A percentile compares a stretch with the other conserved stretches of the same genome.
These are phyloP conservation scores for Hycleus phaleratus DNA, from an alignment of 1,140 invertebrate genomes.

Conservation along the genomic window DNA sequence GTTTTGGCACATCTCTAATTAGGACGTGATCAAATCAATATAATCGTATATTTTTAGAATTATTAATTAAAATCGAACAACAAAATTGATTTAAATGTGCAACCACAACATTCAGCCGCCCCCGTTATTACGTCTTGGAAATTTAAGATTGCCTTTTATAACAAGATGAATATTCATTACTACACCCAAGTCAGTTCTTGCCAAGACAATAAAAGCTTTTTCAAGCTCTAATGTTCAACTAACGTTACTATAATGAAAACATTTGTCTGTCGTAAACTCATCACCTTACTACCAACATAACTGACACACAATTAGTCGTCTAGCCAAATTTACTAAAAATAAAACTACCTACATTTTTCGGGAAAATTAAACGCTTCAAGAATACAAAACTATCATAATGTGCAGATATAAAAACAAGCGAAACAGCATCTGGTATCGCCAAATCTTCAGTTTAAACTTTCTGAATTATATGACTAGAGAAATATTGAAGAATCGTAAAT, in stretches of 20 bases:
- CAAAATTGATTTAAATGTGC: constrained; percentile 26
- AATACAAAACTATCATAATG: too few species aligned
- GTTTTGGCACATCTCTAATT: too few species aligned
- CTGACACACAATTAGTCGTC: constrained; percentile 13
- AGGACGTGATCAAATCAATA: too few species aligned
- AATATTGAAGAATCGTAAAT: constrained; percentile 2
- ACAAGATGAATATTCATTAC: constrained; percentile 26
- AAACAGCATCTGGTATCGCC: too few species aligned
- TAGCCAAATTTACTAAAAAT: too few species aligned
- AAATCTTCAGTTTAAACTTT: too few species aligned
- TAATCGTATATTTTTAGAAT: too few species aligned
- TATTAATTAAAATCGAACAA: too few species aligned
- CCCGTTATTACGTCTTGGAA: constrained; percentile 4
- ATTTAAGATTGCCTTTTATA: constrained; percentile 21
- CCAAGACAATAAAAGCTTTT: constrained; percentile 19
- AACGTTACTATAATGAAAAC: constrained; percentile 20
- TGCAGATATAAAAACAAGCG: too few species aligned
- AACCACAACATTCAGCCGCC: constrained; percentile 26
- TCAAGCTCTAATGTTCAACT: constrained; percentile 20
- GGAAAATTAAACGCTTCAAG: too few species aligned
- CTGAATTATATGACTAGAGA: too few species aligned
- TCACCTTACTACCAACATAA: not conserved
- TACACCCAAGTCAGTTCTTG: constrained; percentile 12
- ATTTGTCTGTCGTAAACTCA: constrained; percentile 19
- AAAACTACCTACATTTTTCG: too few species aligned